phyloP scores from a whole-genome alignment of 1,140 invertebrate species.

The Drosophila setifemur region DNA sequence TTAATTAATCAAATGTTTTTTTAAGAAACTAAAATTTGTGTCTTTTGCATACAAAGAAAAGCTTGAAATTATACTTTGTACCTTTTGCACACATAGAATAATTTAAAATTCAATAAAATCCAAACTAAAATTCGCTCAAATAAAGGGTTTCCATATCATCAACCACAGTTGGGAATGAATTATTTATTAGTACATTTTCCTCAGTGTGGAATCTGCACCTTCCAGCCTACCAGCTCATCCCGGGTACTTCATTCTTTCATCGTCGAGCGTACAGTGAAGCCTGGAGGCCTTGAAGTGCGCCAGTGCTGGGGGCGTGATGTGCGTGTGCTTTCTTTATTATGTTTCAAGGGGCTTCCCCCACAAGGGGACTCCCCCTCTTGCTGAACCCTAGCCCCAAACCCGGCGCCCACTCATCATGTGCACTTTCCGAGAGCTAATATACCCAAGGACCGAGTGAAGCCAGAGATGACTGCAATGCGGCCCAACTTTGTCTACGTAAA shows the following conservation, averaged over 20 bases:
- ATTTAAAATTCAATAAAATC: too few species aligned
- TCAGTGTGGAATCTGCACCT: slow-evolving; percentile 23
- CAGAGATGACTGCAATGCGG: slow-evolving; percentile 66
- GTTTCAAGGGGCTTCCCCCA: slow-evolving; percentile 43
- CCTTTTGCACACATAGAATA: too few species aligned
- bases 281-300: slow-evolving; percentile 62
- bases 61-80: too few species aligned
- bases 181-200: background rate
- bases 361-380: slow-evolving; percentile 22
- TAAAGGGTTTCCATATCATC: too few species aligned
- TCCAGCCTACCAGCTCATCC: slow-evolving; percentile 25
- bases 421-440: slow-evolving; percentile 64
- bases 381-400: background rate
- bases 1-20: too few species aligned
- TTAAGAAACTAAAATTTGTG: too few species aligned
- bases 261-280: slow-evolving; percentile 26
- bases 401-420: slow-evolving; percentile 57
- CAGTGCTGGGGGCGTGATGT: slow-evolving; percentile 71
- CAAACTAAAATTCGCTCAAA: too few species aligned
- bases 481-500: slow-evolving; percentile 74
- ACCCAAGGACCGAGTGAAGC: slow-evolving; percentile 46
- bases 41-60: too few species aligned
- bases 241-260: slow-evolving; percentile 29
- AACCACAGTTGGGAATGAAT: too few species aligned
- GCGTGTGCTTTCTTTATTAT: slow-evolving; percentile 75